phyloP scores from a whole-genome alignment of 2,113 vertebrate species.

The Myodes glareolus region DNA sequence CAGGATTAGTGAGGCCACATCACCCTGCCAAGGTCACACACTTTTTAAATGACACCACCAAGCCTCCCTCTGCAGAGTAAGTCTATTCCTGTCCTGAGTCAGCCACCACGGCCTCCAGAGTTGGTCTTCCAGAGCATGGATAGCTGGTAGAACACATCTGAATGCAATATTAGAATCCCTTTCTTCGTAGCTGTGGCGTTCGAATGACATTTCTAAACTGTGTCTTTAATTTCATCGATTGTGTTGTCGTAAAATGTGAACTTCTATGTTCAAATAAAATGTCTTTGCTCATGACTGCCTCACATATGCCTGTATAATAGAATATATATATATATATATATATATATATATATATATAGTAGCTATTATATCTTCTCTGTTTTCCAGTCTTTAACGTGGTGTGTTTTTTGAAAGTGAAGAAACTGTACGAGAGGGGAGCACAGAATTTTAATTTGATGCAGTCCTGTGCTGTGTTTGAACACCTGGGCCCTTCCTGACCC shows the following conservation, averaged over 20 bases:
- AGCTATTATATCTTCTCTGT: not conserved
- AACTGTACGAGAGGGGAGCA: not conserved
- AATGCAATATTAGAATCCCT: not conserved
- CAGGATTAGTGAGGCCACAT: not conserved
- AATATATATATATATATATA: not conserved
- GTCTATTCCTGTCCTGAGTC: not conserved
- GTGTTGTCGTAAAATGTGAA: not conserved
- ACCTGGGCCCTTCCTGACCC: not conserved
- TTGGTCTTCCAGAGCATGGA: not conserved
- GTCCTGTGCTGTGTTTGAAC: not conserved
- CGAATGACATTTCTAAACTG: not conserved
- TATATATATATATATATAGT: too few relatives aligned
- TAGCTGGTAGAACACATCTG: not conserved
- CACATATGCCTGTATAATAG: not conserved
- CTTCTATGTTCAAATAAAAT: constrained; percentile 18
- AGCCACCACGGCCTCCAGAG: not conserved
- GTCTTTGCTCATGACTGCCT: not conserved
- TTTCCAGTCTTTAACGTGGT: not conserved
- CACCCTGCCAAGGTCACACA: not conserved
- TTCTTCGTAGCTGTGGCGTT: not conserved
- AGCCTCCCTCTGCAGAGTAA: not conserved
- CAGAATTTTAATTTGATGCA: not conserved
- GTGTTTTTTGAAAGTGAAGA: not conserved
- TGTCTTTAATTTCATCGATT: not conserved
- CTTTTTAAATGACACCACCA: not conserved